Evolutionary conservation across 2,797 vertebrate species (phyloP), one percentile per base, ranked within the genome.

Genomic region (Otolemur crassicaudatus): DNA sequence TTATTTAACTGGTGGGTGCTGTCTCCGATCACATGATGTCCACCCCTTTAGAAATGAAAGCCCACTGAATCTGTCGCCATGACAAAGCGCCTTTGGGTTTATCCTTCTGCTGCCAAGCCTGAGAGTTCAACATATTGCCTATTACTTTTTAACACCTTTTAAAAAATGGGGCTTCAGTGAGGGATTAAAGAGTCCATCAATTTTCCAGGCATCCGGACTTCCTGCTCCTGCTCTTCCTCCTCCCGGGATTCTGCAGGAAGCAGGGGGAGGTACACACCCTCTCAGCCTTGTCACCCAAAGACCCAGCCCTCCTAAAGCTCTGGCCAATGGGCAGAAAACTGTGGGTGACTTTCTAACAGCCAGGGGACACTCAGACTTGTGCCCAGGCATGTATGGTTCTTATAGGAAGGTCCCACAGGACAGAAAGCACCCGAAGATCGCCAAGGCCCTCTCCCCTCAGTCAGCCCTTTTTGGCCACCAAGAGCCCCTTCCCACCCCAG

Each of bases 121-220:
- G 49, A 27, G 43, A 70, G 85, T 56, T 91, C 88, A 61, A 61
- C 77, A 40, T 95, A 80, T 76, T 46, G 63, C 46, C 63, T 60
- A 65, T 87, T 91, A 83, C 86, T 80, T 94, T 94, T 91, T 86
- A 93, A 83, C 69, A 31, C 27, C 61, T 83, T 89, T 94, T 49
- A 0, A 56, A 69, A 80, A 84, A 77, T 25, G 87, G 34, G 17
- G 43, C 25, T 86, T 93, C 43, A 34, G 83, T 2, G 2, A 67
- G 75, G 88, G 70, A 58, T 27, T 58, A 22, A 46, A 72, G 79
- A 80, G 80, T 23, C 25, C 23, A 19, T 25, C 43, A 2, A n/a
- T 87, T 77, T 84, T 77, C 87, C 88, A 79, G 65, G 83, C 34
- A 16, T 19, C 13, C 6, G 60, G 63, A 1, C 46, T 87, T 80